These are phyloP conservation scores for Monopis laevigella DNA, from an alignment of 2,888 invertebrate genomes.

Conservation along the genomic window DNA sequence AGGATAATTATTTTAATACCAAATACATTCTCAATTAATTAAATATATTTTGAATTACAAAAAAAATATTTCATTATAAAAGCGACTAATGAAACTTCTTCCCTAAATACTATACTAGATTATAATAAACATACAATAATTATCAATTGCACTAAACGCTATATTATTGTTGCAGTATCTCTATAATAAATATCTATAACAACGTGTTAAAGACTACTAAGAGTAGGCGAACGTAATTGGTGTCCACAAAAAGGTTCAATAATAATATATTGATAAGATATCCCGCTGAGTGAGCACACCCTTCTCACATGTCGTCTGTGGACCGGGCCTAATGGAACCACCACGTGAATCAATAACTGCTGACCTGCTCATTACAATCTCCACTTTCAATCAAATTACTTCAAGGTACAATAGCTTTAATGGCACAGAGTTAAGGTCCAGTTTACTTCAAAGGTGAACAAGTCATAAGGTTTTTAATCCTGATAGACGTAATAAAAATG, in stretches of 20 bases:
- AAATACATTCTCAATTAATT: too few species aligned
- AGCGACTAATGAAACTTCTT: too few species aligned
- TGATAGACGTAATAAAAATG: constrained; percentile 39
- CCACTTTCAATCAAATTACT: constrained; percentile 40
- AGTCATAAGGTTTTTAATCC: constrained; percentile 35
- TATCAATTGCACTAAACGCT: too few species aligned
- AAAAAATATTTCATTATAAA: background rate
- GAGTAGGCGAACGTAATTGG: constrained; percentile 13
- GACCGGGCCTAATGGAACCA: constrained; percentile 13
- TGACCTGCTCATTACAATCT: constrained; percentile 59
- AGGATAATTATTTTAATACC: too few species aligned
- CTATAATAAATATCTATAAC: background rate
- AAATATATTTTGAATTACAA: background rate
- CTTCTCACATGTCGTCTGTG: constrained; percentile 12
- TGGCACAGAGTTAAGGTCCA: constrained; percentile 16
- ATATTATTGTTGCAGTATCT: too few species aligned
- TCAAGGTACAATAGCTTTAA: constrained; percentile 22
- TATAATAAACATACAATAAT: too few species aligned
- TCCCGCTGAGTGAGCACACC: constrained; percentile 30
- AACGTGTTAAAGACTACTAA: constrained; percentile 3
- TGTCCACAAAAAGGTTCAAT: constrained; percentile 15
- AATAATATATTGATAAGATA: constrained; percentile 20
- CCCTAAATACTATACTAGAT: too few species aligned
- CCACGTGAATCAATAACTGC: constrained; percentile 57
- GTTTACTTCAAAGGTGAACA: constrained; percentile 2